Evolutionary conservation across 2,113 vertebrate species (phyloP).

Genomic region (Crotophaga sulcirostris): DNA sequence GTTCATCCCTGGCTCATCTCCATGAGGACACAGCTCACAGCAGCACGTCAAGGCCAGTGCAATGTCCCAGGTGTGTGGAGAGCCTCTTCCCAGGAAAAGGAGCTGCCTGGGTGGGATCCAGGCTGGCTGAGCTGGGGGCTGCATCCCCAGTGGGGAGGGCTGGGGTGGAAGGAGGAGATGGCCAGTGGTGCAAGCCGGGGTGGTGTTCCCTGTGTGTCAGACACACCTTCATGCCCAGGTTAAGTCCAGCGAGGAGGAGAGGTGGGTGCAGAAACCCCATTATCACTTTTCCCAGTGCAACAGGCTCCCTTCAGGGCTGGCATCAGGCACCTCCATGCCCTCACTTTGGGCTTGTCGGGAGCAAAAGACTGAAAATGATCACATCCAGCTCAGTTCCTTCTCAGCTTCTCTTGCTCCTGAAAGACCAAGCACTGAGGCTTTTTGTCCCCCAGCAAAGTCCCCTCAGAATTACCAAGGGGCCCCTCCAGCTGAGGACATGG

Average conservation of each 20-base stretch:
- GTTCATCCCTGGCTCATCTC: not conserved
- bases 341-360: not conserved
- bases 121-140: not conserved
- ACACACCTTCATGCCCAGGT: not conserved
- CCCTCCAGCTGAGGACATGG: not conserved
- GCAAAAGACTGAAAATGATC: not conserved
- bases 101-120: not conserved
- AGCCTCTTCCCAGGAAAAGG: not conserved
- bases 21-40: not conserved
- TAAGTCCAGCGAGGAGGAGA: not conserved
- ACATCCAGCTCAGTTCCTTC: not conserved
- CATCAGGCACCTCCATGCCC: not conserved
- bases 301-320: not conserved
- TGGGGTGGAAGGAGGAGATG: fast-evolving
- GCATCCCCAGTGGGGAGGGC: fast-evolving
- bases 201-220: not conserved
- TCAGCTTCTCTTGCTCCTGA: not conserved
- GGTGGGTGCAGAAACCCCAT: not conserved
- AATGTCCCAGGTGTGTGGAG: fast-evolving
- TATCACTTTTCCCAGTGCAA: fast-evolving
- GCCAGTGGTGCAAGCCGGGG: not conserved
- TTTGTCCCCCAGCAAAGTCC: not conserved
- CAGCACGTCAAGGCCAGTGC: fast-evolving
- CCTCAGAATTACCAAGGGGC: not conserved
- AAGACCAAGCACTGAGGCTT: not conserved